Base-by-base conservation (phyloP, 2,113 vertebrate genomes). In the Brienomyrus longianalis region DNA sequence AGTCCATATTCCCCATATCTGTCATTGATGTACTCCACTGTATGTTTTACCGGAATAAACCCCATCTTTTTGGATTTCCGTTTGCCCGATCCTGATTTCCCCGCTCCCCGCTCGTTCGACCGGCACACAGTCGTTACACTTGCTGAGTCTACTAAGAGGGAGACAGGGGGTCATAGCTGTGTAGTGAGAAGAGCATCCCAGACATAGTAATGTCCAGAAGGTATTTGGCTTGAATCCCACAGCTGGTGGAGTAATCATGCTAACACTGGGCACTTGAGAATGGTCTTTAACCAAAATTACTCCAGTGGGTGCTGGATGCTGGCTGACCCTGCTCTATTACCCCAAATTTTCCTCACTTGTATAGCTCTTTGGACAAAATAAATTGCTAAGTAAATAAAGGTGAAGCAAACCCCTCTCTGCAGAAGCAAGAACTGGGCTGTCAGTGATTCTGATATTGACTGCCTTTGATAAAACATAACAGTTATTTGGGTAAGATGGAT, bases 181-280 rank as follows among this genome's bases (percentile, higher is more conserved):
- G 43, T 70, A 35, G 47, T 52, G 43, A 50, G 6, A 47, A 31
- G 45, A 74, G 27, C 21, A 43, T 88, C 88, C 66, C 66, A 74
- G 47, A 80, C 88, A 88, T 77, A n/a, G 50, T 50, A 88, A 88
- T 70, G 62, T 31, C 27, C 62, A 70, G 62, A 70, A 66, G 10
- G 62, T 31, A 27, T 31, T 31, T 27, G 62, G 62, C 62, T 70
- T 1, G 27, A 70, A 15, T 70, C 3, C 62, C 62, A 13, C 62
- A 70, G 27, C 62, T 70, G 62, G 62, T 4, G n/a, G n/a, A 13
- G 62, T 70, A 70, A 70, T 31, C n/a, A 70, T 11, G 13, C 62
- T 27, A 70, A 70, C 62, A 70, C 2, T 66, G 0, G 62, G 62
- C n/a, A 70, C 62, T 70, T 70, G 62, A 70, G 62, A 70, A 70